Percentiles rank a stretch among this genome's conserved stretches.
phyloP scores from a whole-genome alignment of 2,113 vertebrate species.

The Zosterops hypoxanthus region DNA sequence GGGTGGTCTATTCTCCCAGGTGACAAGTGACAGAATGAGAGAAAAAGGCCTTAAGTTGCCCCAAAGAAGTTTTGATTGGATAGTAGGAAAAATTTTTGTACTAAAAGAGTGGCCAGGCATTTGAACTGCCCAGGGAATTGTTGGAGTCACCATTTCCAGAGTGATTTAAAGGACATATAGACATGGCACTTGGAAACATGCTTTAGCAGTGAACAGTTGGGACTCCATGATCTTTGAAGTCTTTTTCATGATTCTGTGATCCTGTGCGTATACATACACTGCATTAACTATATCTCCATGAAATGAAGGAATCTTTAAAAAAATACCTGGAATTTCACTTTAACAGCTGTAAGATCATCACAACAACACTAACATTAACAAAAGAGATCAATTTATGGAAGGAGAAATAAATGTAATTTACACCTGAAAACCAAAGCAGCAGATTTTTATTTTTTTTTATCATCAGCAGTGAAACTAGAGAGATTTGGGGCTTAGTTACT shows the following conservation, averaged over 20 bases:
- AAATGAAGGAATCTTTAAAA: background rate
- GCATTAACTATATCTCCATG: background rate
- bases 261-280: background rate
- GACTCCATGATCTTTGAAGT: background rate
- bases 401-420: background rate
- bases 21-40: background rate
- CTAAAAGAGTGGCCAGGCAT: background rate
- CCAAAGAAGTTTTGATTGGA: background rate
- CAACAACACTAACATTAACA: background rate
- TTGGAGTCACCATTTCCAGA: rapidly evolving
- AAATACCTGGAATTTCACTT: background rate
- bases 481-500: background rate
- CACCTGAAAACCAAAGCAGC: background rate
- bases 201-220: background rate
- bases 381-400: background rate
- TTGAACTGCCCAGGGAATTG: background rate
- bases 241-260: background rate
- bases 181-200: background rate
- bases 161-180: background rate
- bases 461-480: background rate
- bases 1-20: background rate
- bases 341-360: background rate
- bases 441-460: background rate
- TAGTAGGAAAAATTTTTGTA: background rate
- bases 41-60: background rate